Evolutionary conservation across 2,797 vertebrate genomes (phyloP).

Genomic region (Neosilurus mollespiculum): DNA sequence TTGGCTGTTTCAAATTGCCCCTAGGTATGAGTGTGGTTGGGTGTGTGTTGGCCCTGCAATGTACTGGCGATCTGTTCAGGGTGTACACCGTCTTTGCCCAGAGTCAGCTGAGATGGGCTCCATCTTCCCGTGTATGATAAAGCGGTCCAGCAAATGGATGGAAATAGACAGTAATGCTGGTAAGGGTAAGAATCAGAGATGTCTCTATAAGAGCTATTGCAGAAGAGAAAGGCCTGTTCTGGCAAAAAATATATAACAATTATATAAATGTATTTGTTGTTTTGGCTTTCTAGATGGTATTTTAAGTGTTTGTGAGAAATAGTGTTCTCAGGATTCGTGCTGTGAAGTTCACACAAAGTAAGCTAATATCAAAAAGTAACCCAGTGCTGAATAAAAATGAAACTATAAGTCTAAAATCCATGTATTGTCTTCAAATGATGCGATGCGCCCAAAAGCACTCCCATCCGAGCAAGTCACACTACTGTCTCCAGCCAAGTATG

Average conservation of each 20-base stretch:
- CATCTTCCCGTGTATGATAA: too few species aligned
- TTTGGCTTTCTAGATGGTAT: background rate
- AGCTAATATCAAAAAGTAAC: background rate
- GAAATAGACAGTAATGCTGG: too few species aligned
- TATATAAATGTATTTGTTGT: background rate
- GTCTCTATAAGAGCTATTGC: background rate
- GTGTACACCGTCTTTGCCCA: too few species aligned
- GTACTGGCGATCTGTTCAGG: too few species aligned
- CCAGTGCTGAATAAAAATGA: background rate
- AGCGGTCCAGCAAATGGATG: too few species aligned
- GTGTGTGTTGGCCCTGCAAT: too few species aligned
- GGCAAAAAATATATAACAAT: background rate
- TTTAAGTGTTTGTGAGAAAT: background rate
- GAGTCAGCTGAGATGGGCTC: too few species aligned
- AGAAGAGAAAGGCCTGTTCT: too few species aligned
- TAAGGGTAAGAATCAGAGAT: background rate
- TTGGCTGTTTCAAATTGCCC: too few species aligned
- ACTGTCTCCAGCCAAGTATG: background rate
- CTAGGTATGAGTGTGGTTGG: too few species aligned
- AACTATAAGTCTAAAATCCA: background rate
- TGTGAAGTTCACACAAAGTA: background rate
- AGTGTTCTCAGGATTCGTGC: background rate
- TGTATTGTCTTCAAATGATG: background rate
- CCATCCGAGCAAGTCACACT: background rate
- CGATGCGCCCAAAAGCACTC: background rate